Base-by-base conservation (phyloP, 2,113 vertebrate genomes). In the Pseudorectes ferrugineus region DNA sequence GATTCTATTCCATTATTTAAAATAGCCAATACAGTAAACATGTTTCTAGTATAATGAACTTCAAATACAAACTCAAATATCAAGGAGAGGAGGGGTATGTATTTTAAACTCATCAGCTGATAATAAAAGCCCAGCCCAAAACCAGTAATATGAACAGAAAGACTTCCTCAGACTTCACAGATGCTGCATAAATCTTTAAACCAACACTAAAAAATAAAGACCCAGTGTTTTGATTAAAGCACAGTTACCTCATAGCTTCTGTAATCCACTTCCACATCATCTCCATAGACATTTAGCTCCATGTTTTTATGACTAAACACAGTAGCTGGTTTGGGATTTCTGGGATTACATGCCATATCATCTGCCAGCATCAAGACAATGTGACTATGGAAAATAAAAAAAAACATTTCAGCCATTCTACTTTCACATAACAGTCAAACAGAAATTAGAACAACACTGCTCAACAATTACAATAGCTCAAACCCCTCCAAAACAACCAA, bases 281-380 rank as follows among this genome's bases (percentile, higher is more conserved):
- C 99, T 24, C 99, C 99, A 42, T 99, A 99, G 49, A 99, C 99
- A 45, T 99, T 99, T 6, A 99, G 98, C 79, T 99, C 99, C 99
- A 99, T 99, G 97, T 99, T 99, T 97, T 99, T 99, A 97, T 99
- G 99, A 85, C 99, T 99, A 70, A 99, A 99, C 55, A 99, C 99
- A 22, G 99, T 99, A 46, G 99, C 99, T 40, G 99, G 99, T 93
- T 99, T 99, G 62, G 99, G 99, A 96, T 99, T 99, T 95, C 99
- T 98, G 81, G 99, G 98, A 97, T 99, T 99, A 96, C 99, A 99
- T 6, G 99, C 99, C 99, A 99, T 99, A 94, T 99, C 99, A 82
- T 99, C 99, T 28, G 99, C 99, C 88, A 99, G 97, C 99, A 99
- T 99, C 95, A 99, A 96, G 63, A 99, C 99, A 93, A 99, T 99